Evolutionary conservation across 2,797 vertebrate species (phyloP).

Genomic region (Takifugu rubripes): DNA sequence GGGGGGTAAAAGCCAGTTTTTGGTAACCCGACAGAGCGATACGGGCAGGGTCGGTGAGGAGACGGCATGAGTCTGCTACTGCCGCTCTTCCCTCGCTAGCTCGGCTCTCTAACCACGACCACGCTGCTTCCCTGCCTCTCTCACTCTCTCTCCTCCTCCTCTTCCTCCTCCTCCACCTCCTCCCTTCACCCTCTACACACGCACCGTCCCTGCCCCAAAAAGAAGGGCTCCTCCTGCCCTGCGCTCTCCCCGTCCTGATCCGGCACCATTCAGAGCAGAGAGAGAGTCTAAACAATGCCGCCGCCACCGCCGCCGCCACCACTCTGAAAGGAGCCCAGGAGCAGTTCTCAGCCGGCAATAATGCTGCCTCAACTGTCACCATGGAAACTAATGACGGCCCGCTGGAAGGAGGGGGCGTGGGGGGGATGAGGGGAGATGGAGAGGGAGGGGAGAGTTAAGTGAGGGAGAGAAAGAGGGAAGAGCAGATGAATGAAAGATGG

Average conservation of each 20-base stretch:
- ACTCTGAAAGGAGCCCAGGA: constrained; percentile 77
- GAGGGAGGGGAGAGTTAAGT: constrained; percentile 54
- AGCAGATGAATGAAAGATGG: constrained; percentile 66
- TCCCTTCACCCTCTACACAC: constrained; percentile 55
- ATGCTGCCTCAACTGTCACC: constrained; percentile 83
- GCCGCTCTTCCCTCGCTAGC: constrained; percentile 58
- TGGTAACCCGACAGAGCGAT: background rate
- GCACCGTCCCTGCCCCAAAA: constrained; percentile 42
- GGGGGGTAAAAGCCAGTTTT: constrained; percentile 28
- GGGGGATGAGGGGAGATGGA: constrained; percentile 15
- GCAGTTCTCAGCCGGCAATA: constrained; percentile 83
- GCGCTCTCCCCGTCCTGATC: constrained; percentile 61
- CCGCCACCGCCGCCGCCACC: constrained; percentile 64
- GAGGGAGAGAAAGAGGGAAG: constrained; percentile 49
- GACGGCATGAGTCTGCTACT: constrained; percentile 43
- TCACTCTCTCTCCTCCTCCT: constrained; percentile 21
- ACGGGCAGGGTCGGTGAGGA: constrained; percentile 23
- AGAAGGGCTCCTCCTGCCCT: constrained; percentile 59
- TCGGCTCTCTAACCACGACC: constrained; percentile 66
- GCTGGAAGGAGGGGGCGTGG: constrained; percentile 30
- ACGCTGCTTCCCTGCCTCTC: constrained; percentile 43
- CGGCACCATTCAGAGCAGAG: constrained; percentile 64
- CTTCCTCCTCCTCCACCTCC: constrained; percentile 25
- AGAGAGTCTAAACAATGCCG: constrained; percentile 77
- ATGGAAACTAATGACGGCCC: constrained; percentile 86